Base-by-base conservation (phyloP, 2,797 vertebrate species). In the Botia almorhae region DNA sequence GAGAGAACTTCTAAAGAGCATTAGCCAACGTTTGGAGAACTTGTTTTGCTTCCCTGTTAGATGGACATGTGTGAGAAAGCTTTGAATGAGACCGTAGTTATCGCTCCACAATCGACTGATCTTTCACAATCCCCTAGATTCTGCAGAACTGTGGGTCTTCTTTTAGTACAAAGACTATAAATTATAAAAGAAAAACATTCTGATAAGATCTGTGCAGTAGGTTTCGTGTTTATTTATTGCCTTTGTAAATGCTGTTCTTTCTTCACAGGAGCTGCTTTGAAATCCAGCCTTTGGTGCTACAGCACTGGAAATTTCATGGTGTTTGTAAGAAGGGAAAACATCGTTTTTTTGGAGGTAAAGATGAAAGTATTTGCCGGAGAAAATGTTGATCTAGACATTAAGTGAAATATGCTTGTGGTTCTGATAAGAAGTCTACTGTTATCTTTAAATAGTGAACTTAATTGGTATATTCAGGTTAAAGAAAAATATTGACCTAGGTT, bases 381-480 rank as follows among this genome's bases (percentile, higher is more conserved):
- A 39, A 60, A 80, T 88, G 78, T 86, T 90, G 88, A 73, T 84
- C 78, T 84, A 87, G 81, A 89, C 55, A 55, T 81, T 14, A 87
- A 89, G 73, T 88, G 48, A 90, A 91, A 91, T 85, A 84, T 81
- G 84, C 63, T 69, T 29, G 29, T 29, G 29, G 4, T 29, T 72
- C 69, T 17, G 10, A 73, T 7, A 19, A 71, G 87, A 87, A 90
- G 89, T 76, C 64, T 82, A 78, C 69, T 89, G 68, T 91, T 91
- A 78, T 89, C 69, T 87, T 90, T 91, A 53, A 69, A 74, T 55
- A 82, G 72, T 43, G 33, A 26, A 79, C 89, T 91, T 88, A 87
- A 92, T 87, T 87, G 76, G 85, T 80, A 87, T 87, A 68, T 87
- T 90, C 74, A 86, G 79, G 70, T 80, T 63, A 65, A 84, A 69